Evolutionary conservation across 2,113 vertebrate genomes (phyloP).

Genomic region (Cyanistes caeruleus): DNA sequence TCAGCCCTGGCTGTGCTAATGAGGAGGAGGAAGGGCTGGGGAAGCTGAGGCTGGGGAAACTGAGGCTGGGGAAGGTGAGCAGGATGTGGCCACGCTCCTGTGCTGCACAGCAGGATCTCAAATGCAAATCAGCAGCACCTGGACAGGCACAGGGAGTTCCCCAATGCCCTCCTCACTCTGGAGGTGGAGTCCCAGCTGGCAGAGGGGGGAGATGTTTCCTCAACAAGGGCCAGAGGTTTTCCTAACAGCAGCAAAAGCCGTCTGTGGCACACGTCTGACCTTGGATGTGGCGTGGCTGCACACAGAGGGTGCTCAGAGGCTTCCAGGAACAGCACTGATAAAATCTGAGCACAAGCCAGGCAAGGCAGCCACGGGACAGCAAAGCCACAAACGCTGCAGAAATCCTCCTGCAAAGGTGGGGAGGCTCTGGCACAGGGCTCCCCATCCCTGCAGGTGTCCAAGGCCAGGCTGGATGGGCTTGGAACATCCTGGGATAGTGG

Average conservation of each 20-base stretch:
- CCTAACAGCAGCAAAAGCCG: neutral
- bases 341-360: neutral
- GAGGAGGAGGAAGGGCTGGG: neutral
- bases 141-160: neutral
- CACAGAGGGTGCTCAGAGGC: neutral
- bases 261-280: neutral
- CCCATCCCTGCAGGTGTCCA: neutral
- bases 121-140: neutral
- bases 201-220: neutral
- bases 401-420: neutral
- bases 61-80: neutral
- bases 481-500: neutral
- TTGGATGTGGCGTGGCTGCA: neutral
- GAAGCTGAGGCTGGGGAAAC: no score
- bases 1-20: rapidly evolving
- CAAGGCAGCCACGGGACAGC: neutral
- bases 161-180: rapidly evolving
- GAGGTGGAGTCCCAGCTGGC: neutral
- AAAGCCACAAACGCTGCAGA: neutral
- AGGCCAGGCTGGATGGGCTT: neutral
- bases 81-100: neutral
- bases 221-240: neutral
- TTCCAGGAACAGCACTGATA: neutral
- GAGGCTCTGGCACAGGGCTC: neutral
- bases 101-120: neutral